A percentile compares a stretch with the other conserved stretches of the same genome.
Evolutionary conservation across 2,113 vertebrate genomes (phyloP).

Genomic region (Perccottus glenii): DNA sequence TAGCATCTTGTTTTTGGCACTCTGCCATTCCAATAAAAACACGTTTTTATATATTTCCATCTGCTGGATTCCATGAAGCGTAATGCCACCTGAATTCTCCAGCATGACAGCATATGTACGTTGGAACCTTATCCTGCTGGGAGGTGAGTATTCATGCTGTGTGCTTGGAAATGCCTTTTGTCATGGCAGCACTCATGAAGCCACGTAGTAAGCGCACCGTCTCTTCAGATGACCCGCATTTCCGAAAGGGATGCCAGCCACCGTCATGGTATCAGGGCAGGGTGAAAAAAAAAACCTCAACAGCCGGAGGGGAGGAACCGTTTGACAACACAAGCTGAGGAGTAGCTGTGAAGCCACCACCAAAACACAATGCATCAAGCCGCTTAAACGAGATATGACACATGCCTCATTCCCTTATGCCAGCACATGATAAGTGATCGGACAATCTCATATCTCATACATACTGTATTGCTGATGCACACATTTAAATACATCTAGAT

Average conservation of each 20-base stretch:
- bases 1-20: neutral
- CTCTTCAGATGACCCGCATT: slow-evolving; percentile 57
- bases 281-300: slow-evolving; percentile 44
- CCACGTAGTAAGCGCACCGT: slow-evolving; percentile 32
- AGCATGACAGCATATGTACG: slow-evolving; percentile 40
- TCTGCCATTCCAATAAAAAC: neutral
- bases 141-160: neutral
- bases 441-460: slow-evolving; percentile 57
- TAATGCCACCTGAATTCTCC: slow-evolving; percentile 41
- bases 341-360: slow-evolving; percentile 51
- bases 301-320: slow-evolving; percentile 55
- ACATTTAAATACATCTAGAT: slow-evolving; percentile 48
- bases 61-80: slow-evolving; percentile 6
- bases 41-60: neutral
- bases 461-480: slow-evolving; percentile 34
- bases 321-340: slow-evolving; percentile 52
- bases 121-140: neutral
- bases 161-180: slow-evolving; percentile 3
- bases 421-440: slow-evolving; percentile 58
- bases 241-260: slow-evolving; percentile 35
- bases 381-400: slow-evolving; percentile 69
- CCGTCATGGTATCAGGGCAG: slow-evolving; percentile 29
- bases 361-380: slow-evolving; percentile 42
- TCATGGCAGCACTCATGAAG: slow-evolving; percentile 28
- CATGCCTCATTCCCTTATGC: slow-evolving; percentile 61